A percentile compares a stretch with the other conserved stretches of the same genome.
These are phyloP conservation scores for Incurvaria masculella DNA, from an alignment of 2,888 invertebrate genomes.

Conservation along the genomic window DNA sequence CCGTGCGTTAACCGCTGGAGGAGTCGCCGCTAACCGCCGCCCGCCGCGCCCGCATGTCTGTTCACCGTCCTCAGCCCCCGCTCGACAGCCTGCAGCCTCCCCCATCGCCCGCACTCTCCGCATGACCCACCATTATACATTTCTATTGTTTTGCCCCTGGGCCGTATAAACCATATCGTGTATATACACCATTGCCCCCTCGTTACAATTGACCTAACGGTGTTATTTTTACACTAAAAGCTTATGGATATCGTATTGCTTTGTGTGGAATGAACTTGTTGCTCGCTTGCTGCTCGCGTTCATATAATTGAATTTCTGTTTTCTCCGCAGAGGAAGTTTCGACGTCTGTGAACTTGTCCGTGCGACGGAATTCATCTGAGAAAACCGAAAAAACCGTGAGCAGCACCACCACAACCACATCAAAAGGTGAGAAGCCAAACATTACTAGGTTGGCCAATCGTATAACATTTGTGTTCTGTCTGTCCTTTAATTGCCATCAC, in stretches of 20 bases:
- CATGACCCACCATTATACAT: conserved; percentile 8
- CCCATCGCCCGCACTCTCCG: conserved; percentile 8
- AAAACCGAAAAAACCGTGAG: conserved; percentile 56
- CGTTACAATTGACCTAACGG: conserved; percentile 25
- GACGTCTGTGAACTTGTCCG: conserved; percentile 43
- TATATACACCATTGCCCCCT: not conserved
- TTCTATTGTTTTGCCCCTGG: conserved; percentile 15
- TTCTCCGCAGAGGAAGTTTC: conserved; percentile 45
- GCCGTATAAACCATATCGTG: not conserved
- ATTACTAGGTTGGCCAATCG: too few species aligned
- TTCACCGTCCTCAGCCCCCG: conserved; percentile 8
- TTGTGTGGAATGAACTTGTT: not conserved
- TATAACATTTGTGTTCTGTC: too few species aligned
- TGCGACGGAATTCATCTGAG: conserved; percentile 50
- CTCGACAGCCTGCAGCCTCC: conserved; percentile 5
- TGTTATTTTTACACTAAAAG: conserved; percentile 50
- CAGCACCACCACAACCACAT: conserved; percentile 57
- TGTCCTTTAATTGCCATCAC: too few species aligned
- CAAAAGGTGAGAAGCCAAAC: conserved; percentile 56
- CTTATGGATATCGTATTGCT: conserved; percentile 35
- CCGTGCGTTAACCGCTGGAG: conserved; percentile 22
- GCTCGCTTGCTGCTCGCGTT: not conserved
- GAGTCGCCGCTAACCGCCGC: conserved; percentile 21
- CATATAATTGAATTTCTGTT: too few species aligned
- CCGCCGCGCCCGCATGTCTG: conserved; percentile 20